Conservation (phyloP, 2,797 vertebrate species). For the Rhadinocentrus ornatus region DNA sequence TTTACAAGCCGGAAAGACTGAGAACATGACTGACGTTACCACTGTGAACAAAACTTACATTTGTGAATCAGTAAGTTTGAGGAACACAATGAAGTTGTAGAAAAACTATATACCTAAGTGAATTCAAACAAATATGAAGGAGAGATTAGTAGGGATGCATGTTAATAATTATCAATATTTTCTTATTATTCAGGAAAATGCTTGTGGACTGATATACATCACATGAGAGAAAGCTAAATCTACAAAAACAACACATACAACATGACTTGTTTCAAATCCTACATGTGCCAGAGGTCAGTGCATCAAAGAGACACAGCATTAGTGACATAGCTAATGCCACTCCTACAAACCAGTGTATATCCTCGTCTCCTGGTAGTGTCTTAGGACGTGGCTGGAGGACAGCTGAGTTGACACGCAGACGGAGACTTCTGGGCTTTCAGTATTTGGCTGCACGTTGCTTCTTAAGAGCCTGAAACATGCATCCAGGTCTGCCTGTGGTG, state of each 20-base stretch:
- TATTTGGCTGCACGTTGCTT: slow-evolving; percentile 50
- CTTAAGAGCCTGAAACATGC: slow-evolving; percentile 28
- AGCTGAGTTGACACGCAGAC: slow-evolving; percentile 36
- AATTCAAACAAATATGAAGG: slow-evolving; percentile 36
- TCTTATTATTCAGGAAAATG: slow-evolving; percentile 33
- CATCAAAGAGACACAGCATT: slow-evolving; percentile 68
- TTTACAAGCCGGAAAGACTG: slow-evolving; percentile 11
- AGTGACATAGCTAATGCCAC: slow-evolving; percentile 69
- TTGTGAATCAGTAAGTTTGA: slow-evolving; percentile 6
- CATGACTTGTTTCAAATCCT: slow-evolving; percentile 58
- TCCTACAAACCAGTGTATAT: slow-evolving; percentile 81
- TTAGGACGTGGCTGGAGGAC: slow-evolving; percentile 37
- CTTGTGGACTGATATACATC: slow-evolving; percentile 28
- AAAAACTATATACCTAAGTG: slow-evolving; percentile 11
- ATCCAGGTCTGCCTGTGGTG: slow-evolving; percentile 29
- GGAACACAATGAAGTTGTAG: slow-evolving; percentile 16
- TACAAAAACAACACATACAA: slow-evolving; percentile 53
- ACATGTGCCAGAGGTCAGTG: slow-evolving; percentile 82
- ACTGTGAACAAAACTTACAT: slow-evolving; percentile 19
- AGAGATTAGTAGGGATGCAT: slow-evolving; percentile 53
- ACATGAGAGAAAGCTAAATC: slow-evolving; percentile 49
- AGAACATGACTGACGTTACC: slow-evolving; percentile 5
- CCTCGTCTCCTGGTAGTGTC: slow-evolving; percentile 65
- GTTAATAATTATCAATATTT: slow-evolving; percentile 25
- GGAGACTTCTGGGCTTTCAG: slow-evolving; percentile 65